Evolutionary conservation across 2,797 vertebrate species (phyloP), one percentile per base, ranked within the genome.

Genomic region (Lithobates sylvaticus): DNA sequence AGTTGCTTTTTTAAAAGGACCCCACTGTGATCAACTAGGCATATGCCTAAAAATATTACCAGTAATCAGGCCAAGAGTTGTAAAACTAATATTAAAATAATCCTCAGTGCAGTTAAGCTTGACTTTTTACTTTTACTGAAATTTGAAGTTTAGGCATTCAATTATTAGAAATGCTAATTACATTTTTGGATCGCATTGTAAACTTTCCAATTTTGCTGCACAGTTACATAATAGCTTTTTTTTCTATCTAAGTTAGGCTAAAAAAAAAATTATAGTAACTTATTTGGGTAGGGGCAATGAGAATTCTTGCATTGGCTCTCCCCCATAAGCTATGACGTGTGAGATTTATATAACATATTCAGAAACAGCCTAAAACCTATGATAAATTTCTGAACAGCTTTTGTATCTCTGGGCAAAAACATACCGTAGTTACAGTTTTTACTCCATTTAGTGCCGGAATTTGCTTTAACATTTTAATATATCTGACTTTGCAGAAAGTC

Each of bases 401-500:
- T 79, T 32, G 21, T 61, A 18, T 61, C 58, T 21, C 16, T 18
- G 23, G 16, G 58, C 58, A n/a, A n/a, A 61, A n/a, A 39, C 39
- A 61, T 29, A n/a, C n/a, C n/a, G n/a, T 18, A 3, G 23, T 18
- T 47, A 70, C 10, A 68, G 36, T 36, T 34, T 80, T 80, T 27
- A 42, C 58, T 81, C 79, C 34, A 32, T 68, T 39, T 65, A 39
- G 47, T 84, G 81, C 91, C 91, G 84, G 23, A 65, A 88, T 91
- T 89, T 84, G 76, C 64, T 90, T 88, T 88, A 85, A 90, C 90
- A 76, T 91, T 92, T 90, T 69, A 50, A 85, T 89, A 84, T 61
- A 83, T 61, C 42, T 91, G 88, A 90, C 89, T 92, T 92, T 91
- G 85, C 88, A 90, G 68, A 89, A 91, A 93, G 88, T 91, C 90